phyloP scores from a whole-genome alignment of 2,797 vertebrate species.

The Cryptoprocta ferox region DNA sequence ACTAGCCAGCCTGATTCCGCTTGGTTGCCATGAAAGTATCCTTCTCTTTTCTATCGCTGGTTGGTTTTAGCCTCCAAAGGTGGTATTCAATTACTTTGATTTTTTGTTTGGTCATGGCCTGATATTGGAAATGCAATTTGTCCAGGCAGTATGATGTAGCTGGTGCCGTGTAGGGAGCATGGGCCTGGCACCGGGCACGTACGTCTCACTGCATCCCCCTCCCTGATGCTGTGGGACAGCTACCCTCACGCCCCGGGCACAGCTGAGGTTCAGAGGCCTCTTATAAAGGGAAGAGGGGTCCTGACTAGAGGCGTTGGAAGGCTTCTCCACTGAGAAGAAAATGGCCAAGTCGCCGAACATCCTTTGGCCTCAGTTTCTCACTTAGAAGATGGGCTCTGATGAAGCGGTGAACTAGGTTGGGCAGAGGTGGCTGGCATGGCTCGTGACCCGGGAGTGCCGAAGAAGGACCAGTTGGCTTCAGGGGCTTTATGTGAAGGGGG shows the following conservation, averaged over 20 bases:
- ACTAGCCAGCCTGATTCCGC: not conserved
- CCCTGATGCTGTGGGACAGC: rapidly evolving
- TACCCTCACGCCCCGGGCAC: rapidly evolving
- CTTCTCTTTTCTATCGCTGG: not conserved
- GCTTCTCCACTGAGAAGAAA: not conserved
- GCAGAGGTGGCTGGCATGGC: not conserved
- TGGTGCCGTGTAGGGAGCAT: rapidly evolving
- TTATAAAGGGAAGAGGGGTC: not conserved
- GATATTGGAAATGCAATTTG: not conserved
- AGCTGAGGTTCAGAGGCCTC: not conserved
- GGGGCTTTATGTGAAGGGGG: not conserved
- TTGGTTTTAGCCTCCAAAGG: not conserved
- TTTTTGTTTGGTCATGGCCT: not conserved
- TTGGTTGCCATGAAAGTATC: not conserved
- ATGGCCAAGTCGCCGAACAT: rapidly evolving
- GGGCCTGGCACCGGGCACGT: rapidly evolving
- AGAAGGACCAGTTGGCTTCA: not conserved
- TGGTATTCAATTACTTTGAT: not conserved
- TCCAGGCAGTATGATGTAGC: rapidly evolving
- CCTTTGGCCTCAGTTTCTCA: not conserved
- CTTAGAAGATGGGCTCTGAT: not conserved
- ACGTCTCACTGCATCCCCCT: rapidly evolving
- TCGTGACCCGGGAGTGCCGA: not conserved
- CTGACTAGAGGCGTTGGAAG: not conserved
- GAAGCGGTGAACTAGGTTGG: not conserved